Evolutionary conservation across 1,140 invertebrate genomes (phyloP), one percentile per base, ranked within the genome.

Genomic region (Trichoplusia ni): DNA sequence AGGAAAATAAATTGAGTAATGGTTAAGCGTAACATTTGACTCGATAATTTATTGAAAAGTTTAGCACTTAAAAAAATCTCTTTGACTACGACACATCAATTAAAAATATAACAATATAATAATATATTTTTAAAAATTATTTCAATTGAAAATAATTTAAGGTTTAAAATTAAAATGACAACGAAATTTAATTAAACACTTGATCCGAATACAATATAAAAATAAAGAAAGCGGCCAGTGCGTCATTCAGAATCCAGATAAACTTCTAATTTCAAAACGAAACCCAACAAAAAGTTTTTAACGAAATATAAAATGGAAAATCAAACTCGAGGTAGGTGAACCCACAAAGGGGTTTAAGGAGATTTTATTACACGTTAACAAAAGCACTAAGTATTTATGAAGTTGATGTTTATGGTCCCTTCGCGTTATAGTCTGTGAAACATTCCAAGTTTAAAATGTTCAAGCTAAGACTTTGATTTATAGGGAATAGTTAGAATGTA

Each of bases 311-410:
- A 19, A 19, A 27, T 11, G 1, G 3, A 51, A 51, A 33, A 29
- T 8, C 8, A 33, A 33, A 35, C 5, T n/a, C n/a, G n/a, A 9
- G 47, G 25, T 25, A 9, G 49, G 4, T 18, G 4, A 23, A 35
- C n/a, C 4, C 21, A 13, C 1, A 25, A 53, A 53, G 11, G n/a
- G 11, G 25, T 49, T 11, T 33, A 1, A 49, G 33, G 49, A 53
- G 33, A 37, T 54, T 54, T 54, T 38, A 25, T 54, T 54, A 37
- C 33, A 18, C 18, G 14, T 16, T 1, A 37, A 37, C 33, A 21
- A 54, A 54, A 54, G 18, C 8, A 37, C 33, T 29, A 23, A 53
- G 9, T 54, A 37, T 18, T 53, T 35, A 21, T 31, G 31, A 23
- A 53, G 27, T 49, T 31, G 14, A 1, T 37, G 9, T 11, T 53